Evolutionary conservation across 2,797 vertebrate genomes (phyloP), one percentile per base, ranked within the genome.

Genomic region (Neopelma chrysocephalum): DNA sequence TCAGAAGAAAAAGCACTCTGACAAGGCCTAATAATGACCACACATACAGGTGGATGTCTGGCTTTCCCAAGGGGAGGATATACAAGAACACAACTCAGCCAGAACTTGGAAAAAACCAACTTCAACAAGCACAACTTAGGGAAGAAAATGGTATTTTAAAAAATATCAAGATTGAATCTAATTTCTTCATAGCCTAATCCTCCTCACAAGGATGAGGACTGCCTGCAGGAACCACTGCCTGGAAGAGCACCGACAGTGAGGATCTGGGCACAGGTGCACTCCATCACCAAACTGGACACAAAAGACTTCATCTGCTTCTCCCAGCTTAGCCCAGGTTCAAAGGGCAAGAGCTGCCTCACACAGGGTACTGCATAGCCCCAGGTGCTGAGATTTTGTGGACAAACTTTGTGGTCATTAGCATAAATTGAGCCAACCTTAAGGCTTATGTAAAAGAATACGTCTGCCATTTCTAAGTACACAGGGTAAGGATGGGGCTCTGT

Each of bases 371-470:
- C 15, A 57, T 2, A 31, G 25, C 1, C 4, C 23, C 20, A 58
- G 36, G 6, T 72, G 9, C 10, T 19, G 50, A 54, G 23, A 31
- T 19, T 79, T 36, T 31, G 26, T 47, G 50, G 43, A 6, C 27
- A 11, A 1, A 3, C 47, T 56, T 31, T 4, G 3, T 27, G 23
- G 15, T 27, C 3, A 0, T 47, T 42, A 40, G 42, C 8, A 69
- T 62, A 61, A 75, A 69, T 9, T 2, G 7, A 65, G 34, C 4
- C 45, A 61, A 36, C 12, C 10, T 12, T 4, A 43, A 36, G 20
- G n/a, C 15, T 34, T 19, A 1, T 8, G 11, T 40, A 31, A 31
- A 21, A 38, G 6, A 57, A 11, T 4, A 2, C 2, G 1, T 50
- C 12, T 84, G 15, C 3, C 1, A 1, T 62, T 82, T 73, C 29